phyloP scores from a whole-genome alignment of 1,140 invertebrate species.

The Lasaia peninsularis region DNA sequence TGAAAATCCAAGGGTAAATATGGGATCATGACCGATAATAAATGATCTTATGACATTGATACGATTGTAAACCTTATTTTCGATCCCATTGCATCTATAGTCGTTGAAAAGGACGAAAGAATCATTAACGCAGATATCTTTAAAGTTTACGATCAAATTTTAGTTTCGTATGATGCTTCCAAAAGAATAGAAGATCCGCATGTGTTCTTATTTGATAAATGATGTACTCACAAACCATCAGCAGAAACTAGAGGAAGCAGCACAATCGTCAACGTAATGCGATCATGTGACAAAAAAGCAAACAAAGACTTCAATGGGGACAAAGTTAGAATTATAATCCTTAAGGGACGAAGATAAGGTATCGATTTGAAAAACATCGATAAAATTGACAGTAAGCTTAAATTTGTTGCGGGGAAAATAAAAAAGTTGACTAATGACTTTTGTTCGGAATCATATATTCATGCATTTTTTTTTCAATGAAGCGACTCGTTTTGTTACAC shows the following conservation, averaged over 20 bases:
- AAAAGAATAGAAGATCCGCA: conserved; percentile 56
- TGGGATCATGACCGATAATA: conserved; percentile 53
- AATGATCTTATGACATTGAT: conserved; percentile 41
- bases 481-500: conserved; percentile 66
- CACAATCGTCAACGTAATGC: conserved; percentile 56
- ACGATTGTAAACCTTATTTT: conserved; percentile 27
- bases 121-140: conserved; percentile 48
- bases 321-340: neutral
- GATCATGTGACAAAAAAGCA: conserved; percentile 42
- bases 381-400: neutral
- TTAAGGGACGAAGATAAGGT: conserved; percentile 32
- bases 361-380: conserved; percentile 5
- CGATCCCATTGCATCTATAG: conserved; percentile 25
- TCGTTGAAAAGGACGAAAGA: conserved; percentile 24
- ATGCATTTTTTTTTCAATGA: conserved; percentile 57
- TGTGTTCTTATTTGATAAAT: conserved; percentile 67
- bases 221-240: conserved; percentile 61
- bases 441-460: conserved; percentile 73
- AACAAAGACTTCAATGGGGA: conserved; percentile 14
- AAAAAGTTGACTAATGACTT: conserved; percentile 75
- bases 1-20: conserved; percentile 73
- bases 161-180: conserved; percentile 53
- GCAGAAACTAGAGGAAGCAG: conserved; percentile 46
- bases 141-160: conserved; percentile 62
- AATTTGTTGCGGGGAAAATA: conserved; percentile 28